Evolutionary conservation across 1,140 invertebrate genomes (phyloP), one percentile per base, ranked within the genome.

Genomic region (Cherax quadricarinatus): DNA sequence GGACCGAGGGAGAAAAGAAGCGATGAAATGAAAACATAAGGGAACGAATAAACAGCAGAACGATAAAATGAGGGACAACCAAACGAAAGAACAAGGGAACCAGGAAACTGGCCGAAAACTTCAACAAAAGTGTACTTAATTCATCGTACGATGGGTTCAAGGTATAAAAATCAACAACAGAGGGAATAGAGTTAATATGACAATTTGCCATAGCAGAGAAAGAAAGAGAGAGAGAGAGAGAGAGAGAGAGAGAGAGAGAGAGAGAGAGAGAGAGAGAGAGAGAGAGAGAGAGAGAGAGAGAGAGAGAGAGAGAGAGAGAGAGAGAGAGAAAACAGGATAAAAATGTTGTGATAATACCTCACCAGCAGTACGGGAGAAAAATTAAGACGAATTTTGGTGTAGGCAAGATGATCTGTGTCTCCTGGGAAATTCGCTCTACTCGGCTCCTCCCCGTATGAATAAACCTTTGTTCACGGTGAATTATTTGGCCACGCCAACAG

Each of bases 311-410:
- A 51, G 3, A 51, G 51, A 51, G 1, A 81, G 51, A 81, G 48
- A 81, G 48, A 81, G 48, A 53, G 21, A 16, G 4, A 66, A 9
- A 66, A 16, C 62, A 14, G 18, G 16, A 21, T 66, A 81, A 49
- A 81, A 81, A 51, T 57, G 24, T 60, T 57, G 16, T 83, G 51
- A 83, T 83, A 83, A 83, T 83, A 83, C 51, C 62, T 83, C 81
- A 83, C 81, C 81, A 49, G 4, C n/a, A 49, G 81, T 83, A 51
- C 81, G 48, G 86, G 86, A 87, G 86, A 87, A 87, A 78, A 87
- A 87, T 87, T 87, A 87, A 87, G 86, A 87, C 86, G 86, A 87
- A 87, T 87, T 87, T 87, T 87, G 86, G 86, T 87, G 86, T 87
- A 66, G 86, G 86, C 86, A 24, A 79, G 86, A 87, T 87, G 86